These are phyloP conservation scores for Rhynchonycteris naso DNA, from an alignment of 2,797 vertebrate genomes.

Conservation along the genomic window DNA sequence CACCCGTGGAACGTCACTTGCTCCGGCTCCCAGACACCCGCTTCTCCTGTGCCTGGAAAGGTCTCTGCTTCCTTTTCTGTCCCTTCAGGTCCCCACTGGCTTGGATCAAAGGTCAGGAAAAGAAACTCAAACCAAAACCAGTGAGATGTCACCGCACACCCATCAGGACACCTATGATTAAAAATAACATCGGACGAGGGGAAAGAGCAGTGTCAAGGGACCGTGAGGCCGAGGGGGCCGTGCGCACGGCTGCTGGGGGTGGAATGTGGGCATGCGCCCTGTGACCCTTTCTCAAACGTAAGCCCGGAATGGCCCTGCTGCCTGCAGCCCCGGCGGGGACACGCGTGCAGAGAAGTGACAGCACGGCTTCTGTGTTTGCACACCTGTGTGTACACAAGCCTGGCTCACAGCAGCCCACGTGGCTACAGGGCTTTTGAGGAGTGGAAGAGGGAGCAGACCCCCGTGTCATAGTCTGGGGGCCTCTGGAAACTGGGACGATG, in stretches of 20 bases:
- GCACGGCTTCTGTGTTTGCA: neutral
- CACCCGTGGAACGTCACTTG: neutral
- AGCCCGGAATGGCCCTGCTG: rapidly evolving
- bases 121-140: neutral
- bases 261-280: too few relatives aligned
- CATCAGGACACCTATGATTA: rapidly evolving
- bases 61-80: neutral
- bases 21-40: too few relatives aligned
- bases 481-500: neutral
- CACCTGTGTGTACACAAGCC: rapidly evolving
- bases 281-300: neutral
- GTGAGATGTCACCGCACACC: rapidly evolving
- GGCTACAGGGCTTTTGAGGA: neutral
- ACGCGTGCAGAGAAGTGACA: rapidly evolving
- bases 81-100: rapidly evolving
- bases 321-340: rapidly evolving
- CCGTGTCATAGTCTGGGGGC: too few relatives aligned
- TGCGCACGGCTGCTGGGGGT: too few relatives aligned
- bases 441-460: neutral
- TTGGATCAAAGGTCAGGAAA: neutral
- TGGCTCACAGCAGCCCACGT: neutral
- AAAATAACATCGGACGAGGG: too few relatives aligned
- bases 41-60: too few relatives aligned
- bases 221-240: neutral
- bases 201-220: neutral